Evolutionary conservation across 2,113 vertebrate genomes (phyloP).

Genomic region (Larimichthys polyactis): DNA sequence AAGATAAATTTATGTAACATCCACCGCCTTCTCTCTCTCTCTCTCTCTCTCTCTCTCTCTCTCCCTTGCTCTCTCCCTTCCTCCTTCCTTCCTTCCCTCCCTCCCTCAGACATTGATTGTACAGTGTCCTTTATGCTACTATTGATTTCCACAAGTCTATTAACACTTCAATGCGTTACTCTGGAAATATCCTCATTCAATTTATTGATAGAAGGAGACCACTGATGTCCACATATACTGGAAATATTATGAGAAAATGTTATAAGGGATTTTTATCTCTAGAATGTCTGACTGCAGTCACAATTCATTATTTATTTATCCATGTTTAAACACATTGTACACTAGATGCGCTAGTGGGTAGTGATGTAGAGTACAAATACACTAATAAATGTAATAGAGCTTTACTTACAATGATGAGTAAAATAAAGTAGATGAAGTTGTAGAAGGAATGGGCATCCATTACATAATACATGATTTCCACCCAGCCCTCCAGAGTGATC

Average conservation of each 20-base stretch:
- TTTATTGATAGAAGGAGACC: slow-evolving; percentile 26
- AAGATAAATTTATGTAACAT: slow-evolving; percentile 4
- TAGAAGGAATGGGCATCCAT: slow-evolving; percentile 99
- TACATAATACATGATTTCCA: slow-evolving; percentile 99
- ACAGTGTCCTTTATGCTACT: slow-evolving; percentile 45
- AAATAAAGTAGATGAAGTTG: slow-evolving; percentile 99
- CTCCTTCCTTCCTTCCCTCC: neutral
- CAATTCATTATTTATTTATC: neutral
- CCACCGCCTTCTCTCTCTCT: neutral
- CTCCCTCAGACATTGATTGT: slow-evolving; percentile 50
- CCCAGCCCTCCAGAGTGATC: slow-evolving; percentile 99
- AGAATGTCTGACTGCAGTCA: neutral
- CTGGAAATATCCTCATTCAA: slow-evolving; percentile 30
- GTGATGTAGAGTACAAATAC: neutral
- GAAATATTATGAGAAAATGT: slow-evolving; percentile 19
- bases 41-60: neutral
- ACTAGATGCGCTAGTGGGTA: neutral
- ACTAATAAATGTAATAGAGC: neutral
- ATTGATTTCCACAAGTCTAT: slow-evolving; percentile 66
- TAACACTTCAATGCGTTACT: slow-evolving; percentile 38
- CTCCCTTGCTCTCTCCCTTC: neutral
- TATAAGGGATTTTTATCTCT: neutral
- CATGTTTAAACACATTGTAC: neutral
- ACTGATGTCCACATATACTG: slow-evolving; percentile 9
- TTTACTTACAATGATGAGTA: slow-evolving; percentile 97